Evolutionary conservation across 2,888 invertebrate genomes (phyloP).

Genomic region (Machimus atricapillus): DNA sequence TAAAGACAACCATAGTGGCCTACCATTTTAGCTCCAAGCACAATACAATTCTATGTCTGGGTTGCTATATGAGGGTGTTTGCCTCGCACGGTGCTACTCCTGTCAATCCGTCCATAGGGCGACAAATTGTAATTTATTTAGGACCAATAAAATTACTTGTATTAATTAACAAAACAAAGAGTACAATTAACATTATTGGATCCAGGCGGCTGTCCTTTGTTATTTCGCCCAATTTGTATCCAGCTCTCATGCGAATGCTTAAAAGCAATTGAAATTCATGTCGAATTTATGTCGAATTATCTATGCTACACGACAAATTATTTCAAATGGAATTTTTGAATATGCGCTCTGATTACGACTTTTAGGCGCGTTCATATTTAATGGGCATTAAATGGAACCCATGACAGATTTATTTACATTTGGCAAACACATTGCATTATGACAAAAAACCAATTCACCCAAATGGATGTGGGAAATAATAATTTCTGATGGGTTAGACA

Average conservation of each 20-base stretch:
- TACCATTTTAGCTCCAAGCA: background rate
- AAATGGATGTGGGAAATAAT: background rate
- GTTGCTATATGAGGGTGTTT: background rate
- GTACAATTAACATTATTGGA: slow-evolving; percentile 30
- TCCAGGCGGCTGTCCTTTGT: background rate
- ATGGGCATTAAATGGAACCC: background rate
- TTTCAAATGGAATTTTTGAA: background rate
- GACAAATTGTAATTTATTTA: slow-evolving; percentile 23
- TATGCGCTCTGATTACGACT: background rate
- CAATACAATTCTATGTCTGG: background rate
- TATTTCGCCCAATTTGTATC: background rate
- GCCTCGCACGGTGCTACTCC: background rate
- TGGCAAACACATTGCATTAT: background rate
- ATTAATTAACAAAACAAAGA: slow-evolving; percentile 39
- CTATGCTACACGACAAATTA: background rate
- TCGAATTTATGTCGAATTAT: background rate
- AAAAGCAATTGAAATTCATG: background rate
- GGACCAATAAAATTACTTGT: slow-evolving; percentile 30
- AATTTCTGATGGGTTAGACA: background rate
- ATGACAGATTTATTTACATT: background rate
- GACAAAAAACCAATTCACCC: background rate
- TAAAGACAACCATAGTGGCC: slow-evolving; percentile 5
- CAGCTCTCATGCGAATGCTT: background rate
- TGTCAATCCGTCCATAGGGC: background rate
- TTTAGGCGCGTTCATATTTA: background rate